Evolutionary conservation across 2,888 invertebrate species (phyloP).

Genomic region (Adineta ricciae): DNA sequence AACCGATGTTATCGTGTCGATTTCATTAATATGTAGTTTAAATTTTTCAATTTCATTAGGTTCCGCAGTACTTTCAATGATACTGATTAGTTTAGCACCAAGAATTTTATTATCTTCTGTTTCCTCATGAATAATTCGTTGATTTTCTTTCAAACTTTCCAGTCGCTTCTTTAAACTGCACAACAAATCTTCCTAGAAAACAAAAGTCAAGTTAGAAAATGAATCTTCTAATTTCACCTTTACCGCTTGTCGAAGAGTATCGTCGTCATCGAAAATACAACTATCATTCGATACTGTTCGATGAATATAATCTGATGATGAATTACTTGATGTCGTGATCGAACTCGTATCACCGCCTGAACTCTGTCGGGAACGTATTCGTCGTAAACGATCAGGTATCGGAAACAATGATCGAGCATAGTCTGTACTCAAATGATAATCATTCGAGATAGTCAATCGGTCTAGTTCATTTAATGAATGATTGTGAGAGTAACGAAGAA

Average conservation of each 20-base stretch:
- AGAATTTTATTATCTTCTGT: not conserved
- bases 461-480: not conserved
- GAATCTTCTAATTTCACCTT: too few relatives aligned
- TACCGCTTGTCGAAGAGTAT: not conserved
- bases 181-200: not conserved
- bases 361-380: not conserved
- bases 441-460: not conserved
- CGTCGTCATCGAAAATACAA: not conserved
- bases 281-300: slow-evolving; percentile 15
- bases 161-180: not conserved
- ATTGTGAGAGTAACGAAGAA: not conserved
- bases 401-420: slow-evolving; percentile 7
- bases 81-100: not conserved
- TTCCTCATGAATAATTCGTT: not conserved
- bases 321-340: not conserved
- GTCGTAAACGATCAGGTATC: not conserved
- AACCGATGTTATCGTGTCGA: slow-evolving; percentile 72
- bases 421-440: not conserved
- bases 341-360: not conserved
- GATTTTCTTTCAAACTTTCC: not conserved
- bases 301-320: slow-evolving; percentile 3
- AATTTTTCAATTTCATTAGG: slow-evolving; percentile 60
- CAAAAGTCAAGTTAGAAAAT: not conserved
- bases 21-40: slow-evolving; percentile 64
- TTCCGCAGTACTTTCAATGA: not conserved